Conservation (phyloP, 2,888 invertebrate species). For the Candidula unifasciata region DNA sequence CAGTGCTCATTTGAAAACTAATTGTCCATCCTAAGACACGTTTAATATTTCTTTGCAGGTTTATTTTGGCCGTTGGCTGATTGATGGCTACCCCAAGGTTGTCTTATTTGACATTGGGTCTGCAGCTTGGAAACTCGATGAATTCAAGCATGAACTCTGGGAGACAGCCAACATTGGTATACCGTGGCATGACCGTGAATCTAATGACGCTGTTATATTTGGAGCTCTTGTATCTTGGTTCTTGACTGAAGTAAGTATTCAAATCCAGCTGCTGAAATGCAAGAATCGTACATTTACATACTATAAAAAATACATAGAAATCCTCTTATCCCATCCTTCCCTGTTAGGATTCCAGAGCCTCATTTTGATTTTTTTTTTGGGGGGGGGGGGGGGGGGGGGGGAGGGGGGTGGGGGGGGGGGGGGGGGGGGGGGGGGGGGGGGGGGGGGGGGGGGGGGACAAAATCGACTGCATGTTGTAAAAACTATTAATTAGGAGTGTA, state of each 20-base stretch:
- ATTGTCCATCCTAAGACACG: too few species aligned
- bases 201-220: slow-evolving; percentile 96
- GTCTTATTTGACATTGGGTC: slow-evolving; percentile 98
- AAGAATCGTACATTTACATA: not conserved
- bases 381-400: too few species aligned
- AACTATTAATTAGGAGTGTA: too few species aligned
- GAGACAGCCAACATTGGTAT: slow-evolving; percentile 89
- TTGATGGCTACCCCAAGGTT: slow-evolving; percentile 98
- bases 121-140: slow-evolving; percentile 95
- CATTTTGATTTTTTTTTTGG: too few species aligned
- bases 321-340: not conserved
- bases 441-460: too few species aligned
- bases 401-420: too few species aligned
- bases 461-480: too few species aligned
- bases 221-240: slow-evolving; percentile 97
- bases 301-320: not conserved
- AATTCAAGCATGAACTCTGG: slow-evolving; percentile 96
- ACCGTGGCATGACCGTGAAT: slow-evolving; percentile 95
- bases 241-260: slow-evolving; percentile 85
- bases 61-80: slow-evolving; percentile 98
- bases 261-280: too few species aligned
- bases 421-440: too few species aligned
- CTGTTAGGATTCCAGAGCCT: not conserved
- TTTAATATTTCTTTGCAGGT: slow-evolving; percentile 81
- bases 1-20: too few species aligned